Percentiles rank a stretch among this genome's conserved stretches.
Conservation (phyloP, 2,888 invertebrate species). For the Acanthosoma haemorrhoidale region DNA sequence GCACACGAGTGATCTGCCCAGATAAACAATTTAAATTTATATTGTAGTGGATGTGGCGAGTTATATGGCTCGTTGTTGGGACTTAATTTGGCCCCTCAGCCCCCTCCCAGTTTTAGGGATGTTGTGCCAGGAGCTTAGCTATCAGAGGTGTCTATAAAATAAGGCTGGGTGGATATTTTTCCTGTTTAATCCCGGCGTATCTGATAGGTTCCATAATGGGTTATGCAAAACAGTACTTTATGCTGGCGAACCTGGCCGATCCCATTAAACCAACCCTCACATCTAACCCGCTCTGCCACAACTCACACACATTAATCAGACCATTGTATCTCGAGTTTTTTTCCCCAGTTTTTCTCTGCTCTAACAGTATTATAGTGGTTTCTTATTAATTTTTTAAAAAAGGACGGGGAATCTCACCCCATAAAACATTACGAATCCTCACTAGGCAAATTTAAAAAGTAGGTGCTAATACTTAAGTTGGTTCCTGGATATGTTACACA, state of each 20-base stretch:
- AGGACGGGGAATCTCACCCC: not conserved
- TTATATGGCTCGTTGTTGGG: too few species aligned
- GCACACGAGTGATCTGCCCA: too few species aligned
- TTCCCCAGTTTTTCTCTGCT: not conserved
- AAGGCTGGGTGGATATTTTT: conserved; percentile 17
- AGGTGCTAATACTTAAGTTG: too few species aligned
- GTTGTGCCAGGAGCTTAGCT: not conserved
- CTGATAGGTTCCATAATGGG: conserved; percentile 20
- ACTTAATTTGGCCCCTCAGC: too few species aligned
- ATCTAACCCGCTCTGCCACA: not conserved
- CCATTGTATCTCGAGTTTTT: not conserved
- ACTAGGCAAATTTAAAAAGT: too few species aligned
- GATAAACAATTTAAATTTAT: too few species aligned
- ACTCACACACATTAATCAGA: not conserved
- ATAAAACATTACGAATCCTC: too few species aligned
- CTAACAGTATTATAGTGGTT: not conserved
- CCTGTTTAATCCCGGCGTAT: conserved; percentile 11
- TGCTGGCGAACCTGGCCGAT: not conserved
- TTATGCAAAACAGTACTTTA: conserved; percentile 16
- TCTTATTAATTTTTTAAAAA: not conserved
- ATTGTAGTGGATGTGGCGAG: too few species aligned
- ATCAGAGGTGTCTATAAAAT: conserved; percentile 12
- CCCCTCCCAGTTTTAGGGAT: not conserved
- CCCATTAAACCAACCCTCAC: not conserved
- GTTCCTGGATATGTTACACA: too few species aligned